phyloP scores from a whole-genome alignment of 2,113 vertebrate genomes.

The Mungos mungo region DNA sequence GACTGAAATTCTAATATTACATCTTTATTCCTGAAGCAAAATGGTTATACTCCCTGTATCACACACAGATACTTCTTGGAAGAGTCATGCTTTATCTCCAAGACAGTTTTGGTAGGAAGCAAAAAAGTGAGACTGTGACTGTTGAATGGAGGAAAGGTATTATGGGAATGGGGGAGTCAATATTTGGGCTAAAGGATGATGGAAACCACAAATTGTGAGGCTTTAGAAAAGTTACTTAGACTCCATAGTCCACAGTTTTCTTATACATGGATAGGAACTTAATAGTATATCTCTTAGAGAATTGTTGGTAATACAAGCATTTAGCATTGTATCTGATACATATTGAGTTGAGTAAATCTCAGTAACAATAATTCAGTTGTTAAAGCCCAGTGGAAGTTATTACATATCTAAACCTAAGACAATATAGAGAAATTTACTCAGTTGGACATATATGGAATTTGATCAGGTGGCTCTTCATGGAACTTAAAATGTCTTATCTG shows the following conservation, averaged over 20 bases:
- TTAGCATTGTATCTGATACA: neutral
- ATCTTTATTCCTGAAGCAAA: neutral
- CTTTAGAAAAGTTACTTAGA: conserved; percentile 20
- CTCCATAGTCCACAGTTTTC: neutral
- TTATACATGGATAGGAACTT: neutral
- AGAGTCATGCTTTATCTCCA: neutral
- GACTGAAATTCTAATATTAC: neutral
- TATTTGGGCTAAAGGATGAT: neutral
- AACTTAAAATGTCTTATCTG: neutral
- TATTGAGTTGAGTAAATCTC: neutral
- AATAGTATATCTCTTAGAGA: neutral
- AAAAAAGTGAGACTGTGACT: neutral
- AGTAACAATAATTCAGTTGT: conserved; percentile 9
- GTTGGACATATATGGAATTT: neutral
- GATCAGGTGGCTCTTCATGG: neutral
- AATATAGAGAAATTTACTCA: neutral
- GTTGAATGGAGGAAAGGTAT: neutral
- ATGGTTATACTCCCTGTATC: neutral
- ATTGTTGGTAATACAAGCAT: neutral
- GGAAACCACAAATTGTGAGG: neutral
- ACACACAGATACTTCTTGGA: neutral
- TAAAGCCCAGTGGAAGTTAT: neutral
- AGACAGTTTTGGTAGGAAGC: neutral
- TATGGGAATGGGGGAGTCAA: neutral
- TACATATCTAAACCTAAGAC: neutral